A percentile compares a stretch with the other conserved stretches of the same genome.
Conservation (phyloP, 2,797 vertebrate genomes). For the Champsocephalus esox region DNA sequence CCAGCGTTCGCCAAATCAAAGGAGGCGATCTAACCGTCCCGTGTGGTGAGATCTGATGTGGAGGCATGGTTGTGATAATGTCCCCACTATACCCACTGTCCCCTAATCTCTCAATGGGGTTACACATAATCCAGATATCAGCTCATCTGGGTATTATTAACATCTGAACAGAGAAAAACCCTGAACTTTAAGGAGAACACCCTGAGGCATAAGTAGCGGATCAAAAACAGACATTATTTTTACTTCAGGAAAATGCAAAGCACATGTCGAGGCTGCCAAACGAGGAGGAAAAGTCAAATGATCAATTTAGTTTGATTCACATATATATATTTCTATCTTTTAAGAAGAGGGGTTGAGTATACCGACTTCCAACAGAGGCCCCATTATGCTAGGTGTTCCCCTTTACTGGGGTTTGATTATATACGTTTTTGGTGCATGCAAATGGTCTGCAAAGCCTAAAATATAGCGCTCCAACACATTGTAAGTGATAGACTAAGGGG, state of each 20-base stretch:
- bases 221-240: constrained; percentile 9
- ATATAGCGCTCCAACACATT: too few species aligned
- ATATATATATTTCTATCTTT: neutral
- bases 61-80: neutral
- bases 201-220: constrained; percentile 15
- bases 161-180: neutral
- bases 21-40: constrained; percentile 37
- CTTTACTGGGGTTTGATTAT: too few species aligned
- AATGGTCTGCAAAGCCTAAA: too few species aligned
- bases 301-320: neutral
- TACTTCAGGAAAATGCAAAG: neutral
- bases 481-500: too few species aligned
- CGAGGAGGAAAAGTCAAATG: neutral
- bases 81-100: neutral
- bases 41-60: constrained; percentile 29
- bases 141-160: constrained; percentile 38
- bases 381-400: too few species aligned
- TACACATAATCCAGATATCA: neutral
- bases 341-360: neutral
- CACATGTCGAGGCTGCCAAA: neutral
- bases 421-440: too few species aligned
- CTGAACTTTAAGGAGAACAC: neutral
- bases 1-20: constrained; percentile 19
- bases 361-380: neutral
- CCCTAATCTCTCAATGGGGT: neutral